Evolutionary conservation across 2,888 invertebrate genomes (phyloP), one percentile per base, ranked within the genome.

Genomic region (Xylophagus ater): DNA sequence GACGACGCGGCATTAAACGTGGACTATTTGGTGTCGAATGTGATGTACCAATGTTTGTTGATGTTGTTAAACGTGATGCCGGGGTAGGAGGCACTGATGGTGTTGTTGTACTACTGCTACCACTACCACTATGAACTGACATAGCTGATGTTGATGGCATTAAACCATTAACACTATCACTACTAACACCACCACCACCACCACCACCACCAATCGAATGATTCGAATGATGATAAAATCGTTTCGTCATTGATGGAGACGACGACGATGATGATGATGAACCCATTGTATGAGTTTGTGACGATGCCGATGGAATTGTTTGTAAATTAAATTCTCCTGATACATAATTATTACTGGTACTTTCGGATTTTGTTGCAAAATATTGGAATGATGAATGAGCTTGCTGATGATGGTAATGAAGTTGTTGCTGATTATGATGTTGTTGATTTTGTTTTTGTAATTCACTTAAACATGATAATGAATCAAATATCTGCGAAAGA

Each of bases 401-500:
- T 6, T 29, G 36, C 20, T 33, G 10, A 20, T 34, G 33, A 14
- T 34, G 23, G 4, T 37, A 30, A 8, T 34, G 28, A 3, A 34
- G 33, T 43, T 10, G 30, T 37, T 47, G 41, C 25, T 32, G 37
- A 28, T 31, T 31, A 34, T 41, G 30, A 26, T 36, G 36, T 17
- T 34, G 40, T 10, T 49, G 51, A 20, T 50, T 47, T 4, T 73
- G 66, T 51, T 72, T 67, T 51, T 74, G 73, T 51, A 76, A 68
- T 59, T 81, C 76, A 62, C 78, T 77, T 47, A 86, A 69, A 61
- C 82, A 70, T 47, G 82, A 74, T 56, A 86, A 70, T 50, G 85
- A 84, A 67, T 86, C 85, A 62, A 83, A 81, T 53, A 83, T 80
- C 70, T 84, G 82, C 63, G 84, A 84, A 62, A 84, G 67, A 58